phyloP scores from a whole-genome alignment of 2,113 vertebrate species.

The Xiphophorus couchianus region DNA sequence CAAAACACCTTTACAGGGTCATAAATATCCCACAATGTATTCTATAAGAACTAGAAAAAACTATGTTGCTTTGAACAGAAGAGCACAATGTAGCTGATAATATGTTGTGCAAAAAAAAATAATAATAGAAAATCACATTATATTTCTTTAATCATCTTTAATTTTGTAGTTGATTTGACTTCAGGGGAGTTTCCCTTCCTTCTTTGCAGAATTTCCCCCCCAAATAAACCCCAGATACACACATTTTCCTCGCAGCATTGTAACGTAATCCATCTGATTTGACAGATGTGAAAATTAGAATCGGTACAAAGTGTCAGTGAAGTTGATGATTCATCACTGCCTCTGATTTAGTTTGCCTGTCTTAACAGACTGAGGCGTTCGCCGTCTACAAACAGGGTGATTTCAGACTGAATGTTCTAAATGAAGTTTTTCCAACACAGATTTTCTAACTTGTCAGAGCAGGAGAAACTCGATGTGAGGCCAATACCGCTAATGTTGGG shows the following conservation, averaged over 20 bases:
- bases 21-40: no score
- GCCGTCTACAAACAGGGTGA: neutral
- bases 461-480: neutral
- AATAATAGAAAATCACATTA: no score
- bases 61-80: no score
- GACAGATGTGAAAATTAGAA: neutral
- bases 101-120: no score
- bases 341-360: neutral
- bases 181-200: neutral
- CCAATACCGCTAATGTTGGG: neutral
- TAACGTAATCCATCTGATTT: neutral
- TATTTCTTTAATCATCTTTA: no score
- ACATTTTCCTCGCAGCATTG: neutral
- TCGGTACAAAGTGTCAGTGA: neutral
- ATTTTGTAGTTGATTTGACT: no score
- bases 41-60: no score
- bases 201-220: neutral
- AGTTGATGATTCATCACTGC: neutral
- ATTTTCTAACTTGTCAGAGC: neutral
- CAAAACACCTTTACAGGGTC: no score
- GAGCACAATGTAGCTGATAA: no score
- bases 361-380: neutral
- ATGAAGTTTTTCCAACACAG: neutral
- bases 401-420: slow-evolving; percentile 4
- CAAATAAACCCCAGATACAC: neutral